phyloP scores from a whole-genome alignment of 2,113 vertebrate genomes.

The Nanorana parkeri region DNA sequence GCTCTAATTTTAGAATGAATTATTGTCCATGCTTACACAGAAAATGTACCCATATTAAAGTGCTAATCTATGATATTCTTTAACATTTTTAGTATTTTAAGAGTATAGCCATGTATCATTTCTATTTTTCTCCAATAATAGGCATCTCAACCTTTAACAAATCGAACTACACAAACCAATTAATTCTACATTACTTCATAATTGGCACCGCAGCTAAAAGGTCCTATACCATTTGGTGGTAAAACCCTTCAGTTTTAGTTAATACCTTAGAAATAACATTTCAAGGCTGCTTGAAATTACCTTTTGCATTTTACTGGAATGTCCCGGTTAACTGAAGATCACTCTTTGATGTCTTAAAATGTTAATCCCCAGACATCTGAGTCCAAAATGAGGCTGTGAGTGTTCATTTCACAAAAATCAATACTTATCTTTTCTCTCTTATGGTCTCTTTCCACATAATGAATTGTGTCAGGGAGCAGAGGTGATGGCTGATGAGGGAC shows the following conservation, averaged over 20 bases:
- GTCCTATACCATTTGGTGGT: conserved; percentile 48
- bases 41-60: conserved; percentile 23
- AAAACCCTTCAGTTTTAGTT: conserved; percentile 53
- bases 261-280: conserved; percentile 55
- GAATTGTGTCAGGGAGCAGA: conserved; percentile 57
- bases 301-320: conserved; percentile 56
- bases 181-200: conserved; percentile 55
- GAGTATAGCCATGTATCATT: neutral
- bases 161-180: conserved; percentile 56
- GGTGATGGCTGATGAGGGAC: conserved; percentile 46
- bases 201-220: conserved; percentile 54
- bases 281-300: conserved; percentile 47
- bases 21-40: conserved; percentile 5
- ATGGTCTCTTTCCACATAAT: conserved; percentile 57
- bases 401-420: conserved; percentile 58
- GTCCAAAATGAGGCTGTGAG: conserved; percentile 56
- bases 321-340: conserved; percentile 55
- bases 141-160: conserved; percentile 54
- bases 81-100: conserved; percentile 12
- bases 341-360: conserved; percentile 57
- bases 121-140: conserved; percentile 44
- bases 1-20: conserved; percentile 40
- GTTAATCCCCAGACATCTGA: conserved; percentile 58
- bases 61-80: neutral
- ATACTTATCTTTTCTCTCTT: conserved; percentile 58